Percentiles rank a stretch among this genome's conserved stretches.
phyloP scores from a whole-genome alignment of 2,797 vertebrate genomes.

The Neomorphus geoffroyi region DNA sequence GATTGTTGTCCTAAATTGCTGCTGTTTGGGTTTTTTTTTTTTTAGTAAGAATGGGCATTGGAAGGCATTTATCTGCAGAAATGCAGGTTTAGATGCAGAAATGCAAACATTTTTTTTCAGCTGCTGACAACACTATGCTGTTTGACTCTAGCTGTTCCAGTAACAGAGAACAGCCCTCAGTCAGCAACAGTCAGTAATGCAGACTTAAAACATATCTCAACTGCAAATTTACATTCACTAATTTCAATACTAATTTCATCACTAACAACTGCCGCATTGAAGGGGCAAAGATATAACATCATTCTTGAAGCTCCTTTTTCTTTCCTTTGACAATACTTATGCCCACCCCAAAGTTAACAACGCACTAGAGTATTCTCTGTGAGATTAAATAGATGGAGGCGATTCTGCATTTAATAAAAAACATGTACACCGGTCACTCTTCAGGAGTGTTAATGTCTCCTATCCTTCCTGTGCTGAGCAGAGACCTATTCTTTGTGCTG shows the following conservation, averaged over 20 bases:
- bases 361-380: background rate
- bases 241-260: background rate
- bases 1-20: background rate
- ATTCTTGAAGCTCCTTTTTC: background rate
- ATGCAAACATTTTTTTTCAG: background rate
- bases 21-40: background rate
- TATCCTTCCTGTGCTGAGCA: background rate
- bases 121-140: background rate
- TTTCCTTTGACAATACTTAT: background rate
- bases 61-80: background rate
- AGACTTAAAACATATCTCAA: background rate
- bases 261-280: background rate
- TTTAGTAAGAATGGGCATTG: background rate
- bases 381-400: background rate
- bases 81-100: background rate
- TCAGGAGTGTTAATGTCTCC: background rate
- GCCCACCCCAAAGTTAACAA: background rate
- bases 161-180: background rate
- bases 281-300: background rate
- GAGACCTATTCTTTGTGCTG: background rate
- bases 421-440: background rate
- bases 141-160: background rate
- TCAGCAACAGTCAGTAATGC: background rate
- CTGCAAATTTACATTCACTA: background rate
- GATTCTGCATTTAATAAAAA: background rate